Percentiles rank a stretch among this genome's conserved stretches.
Evolutionary conservation across 2,797 vertebrate genomes (phyloP).

Genomic region (Halcyon chelicuti): DNA sequence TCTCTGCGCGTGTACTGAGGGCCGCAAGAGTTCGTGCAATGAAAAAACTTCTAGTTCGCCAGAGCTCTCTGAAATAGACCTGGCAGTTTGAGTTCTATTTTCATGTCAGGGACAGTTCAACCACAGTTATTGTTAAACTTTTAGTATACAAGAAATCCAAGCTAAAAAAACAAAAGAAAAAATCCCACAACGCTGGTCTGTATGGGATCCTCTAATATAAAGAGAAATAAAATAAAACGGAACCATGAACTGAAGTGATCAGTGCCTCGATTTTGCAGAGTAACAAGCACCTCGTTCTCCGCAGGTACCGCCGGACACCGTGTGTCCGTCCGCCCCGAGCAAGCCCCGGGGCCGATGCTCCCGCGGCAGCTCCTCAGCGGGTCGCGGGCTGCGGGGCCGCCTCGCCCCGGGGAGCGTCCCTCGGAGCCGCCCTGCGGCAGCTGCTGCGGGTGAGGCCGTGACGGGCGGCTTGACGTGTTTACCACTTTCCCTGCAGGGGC

Average conservation of each 20-base stretch:
- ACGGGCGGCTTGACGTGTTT: background rate
- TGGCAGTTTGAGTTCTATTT: rapidly evolving
- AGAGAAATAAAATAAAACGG: background rate
- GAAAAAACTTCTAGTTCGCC: too few relatives aligned
- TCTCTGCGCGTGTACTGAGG: too few relatives aligned
- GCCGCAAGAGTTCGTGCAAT: too few relatives aligned
- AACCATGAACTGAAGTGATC: too few relatives aligned
- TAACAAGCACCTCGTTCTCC: rapidly evolving
- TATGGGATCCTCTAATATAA: background rate
- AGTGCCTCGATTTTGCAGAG: background rate
- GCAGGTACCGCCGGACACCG: rapidly evolving
- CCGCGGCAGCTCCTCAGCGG: background rate
- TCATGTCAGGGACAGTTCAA: background rate
- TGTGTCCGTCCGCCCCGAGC: rapidly evolving
- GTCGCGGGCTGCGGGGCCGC: background rate
- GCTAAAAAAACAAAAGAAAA: background rate
- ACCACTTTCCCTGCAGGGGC: background rate
- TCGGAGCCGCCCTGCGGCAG: background rate
- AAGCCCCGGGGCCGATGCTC: background rate
- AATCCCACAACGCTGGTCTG: too few relatives aligned
- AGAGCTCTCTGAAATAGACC: background rate
- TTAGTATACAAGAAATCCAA: background rate
- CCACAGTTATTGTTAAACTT: too few relatives aligned
- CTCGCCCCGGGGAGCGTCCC: background rate
- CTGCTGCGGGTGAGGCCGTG: rapidly evolving